These are phyloP conservation scores for Griposia aprilina DNA, from an alignment of 2,888 invertebrate genomes.

Conservation along the genomic window DNA sequence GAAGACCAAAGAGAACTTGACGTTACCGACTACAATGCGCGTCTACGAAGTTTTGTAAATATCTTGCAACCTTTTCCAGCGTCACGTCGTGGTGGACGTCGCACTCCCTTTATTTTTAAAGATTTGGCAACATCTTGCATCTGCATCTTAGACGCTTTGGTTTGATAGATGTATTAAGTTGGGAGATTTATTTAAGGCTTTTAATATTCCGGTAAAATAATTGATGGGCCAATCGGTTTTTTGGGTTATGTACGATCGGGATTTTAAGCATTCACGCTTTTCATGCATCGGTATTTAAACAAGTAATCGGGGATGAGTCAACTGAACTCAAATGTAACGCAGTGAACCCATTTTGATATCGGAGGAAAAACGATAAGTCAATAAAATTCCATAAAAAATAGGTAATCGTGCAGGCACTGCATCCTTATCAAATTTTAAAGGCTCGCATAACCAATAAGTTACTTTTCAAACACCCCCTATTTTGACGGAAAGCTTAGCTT, in stretches of 20 bases:
- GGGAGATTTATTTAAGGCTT: too few species aligned
- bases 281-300: not conserved
- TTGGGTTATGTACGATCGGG: not conserved
- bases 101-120: not conserved
- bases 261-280: not conserved
- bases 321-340: not conserved
- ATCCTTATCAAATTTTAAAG: not conserved
- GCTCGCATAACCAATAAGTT: constrained; percentile 17
- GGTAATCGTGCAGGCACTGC: too few species aligned
- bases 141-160: not conserved
- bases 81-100: not conserved
- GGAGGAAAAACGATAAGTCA: not conserved
- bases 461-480: constrained; percentile 11
- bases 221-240: not conserved
- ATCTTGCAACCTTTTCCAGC: not conserved
- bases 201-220: not conserved
- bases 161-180: not conserved
- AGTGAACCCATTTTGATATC: not conserved
- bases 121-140: not conserved
- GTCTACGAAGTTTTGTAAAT: not conserved
- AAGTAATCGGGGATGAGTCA: too few species aligned
- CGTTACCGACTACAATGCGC: not conserved
- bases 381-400: not conserved
- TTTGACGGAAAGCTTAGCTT: constrained; percentile 44
- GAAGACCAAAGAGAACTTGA: not conserved